Evolutionary conservation across 2,113 vertebrate species (phyloP), one percentile per base, ranked within the genome.

Genomic region (Poeciliopsis retropinna): DNA sequence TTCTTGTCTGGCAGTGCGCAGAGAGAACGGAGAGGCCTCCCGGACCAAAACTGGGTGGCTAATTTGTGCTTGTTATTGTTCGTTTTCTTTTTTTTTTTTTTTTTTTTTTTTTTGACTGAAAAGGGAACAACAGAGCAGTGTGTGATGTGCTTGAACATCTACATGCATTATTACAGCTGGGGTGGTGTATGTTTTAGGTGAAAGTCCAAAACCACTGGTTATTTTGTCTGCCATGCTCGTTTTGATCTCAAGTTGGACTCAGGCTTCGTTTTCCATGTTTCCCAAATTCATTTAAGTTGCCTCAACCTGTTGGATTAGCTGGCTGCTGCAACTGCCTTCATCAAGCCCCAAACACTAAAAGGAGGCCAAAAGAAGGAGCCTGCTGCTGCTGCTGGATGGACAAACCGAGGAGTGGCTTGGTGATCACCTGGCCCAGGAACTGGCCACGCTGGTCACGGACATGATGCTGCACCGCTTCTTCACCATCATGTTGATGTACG

Each of bases 401-500:
- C 32, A 37, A 84, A 86, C n/a, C 0, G 7, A 71, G 75, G 70
- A 70, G 62, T 60, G 69, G 80, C 54, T 77, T 85, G 70, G 68
- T 8, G 28, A 94, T 97, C 96, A 97, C 94, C 96, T 97, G 72
- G 80, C 94, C 95, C 95, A 97, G 68, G 90, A 67, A 74, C 95
- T 96, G 70, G 92, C 67, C 0, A 90, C 94, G 80, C 95, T 96
- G 83, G 94, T 93, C 79, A 94, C 93, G 0, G 97, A 97, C 88
- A 96, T 96, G 89, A 96, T 93, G 11, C 96, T 97, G 94, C 96
- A 97, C 65, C 96, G 96, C 75, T 97, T 97, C 92, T 97, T 97
- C 88, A 98, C 97, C 8, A 98, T 92, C 96, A 96, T 98, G 89
- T 96, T 98, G 80, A 97, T 97, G 92, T 98, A 97, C 0, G 96